Percentiles rank a stretch among this genome's conserved stretches.
Evolutionary conservation across 2,797 vertebrate genomes (phyloP).

Genomic region (Sebastes miniatus): DNA sequence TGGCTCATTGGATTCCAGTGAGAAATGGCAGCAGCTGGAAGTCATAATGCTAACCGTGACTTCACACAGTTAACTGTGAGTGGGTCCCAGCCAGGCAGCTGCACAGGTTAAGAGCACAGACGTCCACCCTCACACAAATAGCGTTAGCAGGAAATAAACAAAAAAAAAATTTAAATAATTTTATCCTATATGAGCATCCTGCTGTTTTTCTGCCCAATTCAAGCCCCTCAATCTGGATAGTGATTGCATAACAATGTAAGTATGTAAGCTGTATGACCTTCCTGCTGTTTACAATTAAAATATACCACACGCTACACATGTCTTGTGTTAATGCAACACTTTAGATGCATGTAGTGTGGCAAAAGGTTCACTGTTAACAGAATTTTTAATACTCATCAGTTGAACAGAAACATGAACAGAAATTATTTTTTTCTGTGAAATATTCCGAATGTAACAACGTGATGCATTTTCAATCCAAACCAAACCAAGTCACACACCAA

Average conservation of each 20-base stretch:
- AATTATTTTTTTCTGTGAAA: too few relatives aligned
- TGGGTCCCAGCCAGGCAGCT: neutral
- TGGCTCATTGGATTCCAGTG: neutral
- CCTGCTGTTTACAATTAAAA: neutral
- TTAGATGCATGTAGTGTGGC: neutral
- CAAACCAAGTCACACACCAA: neutral
- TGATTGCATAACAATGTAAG: neutral
- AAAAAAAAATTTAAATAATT: neutral
- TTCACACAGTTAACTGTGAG: neutral
- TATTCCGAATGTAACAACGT: neutral
- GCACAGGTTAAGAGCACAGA: neutral
- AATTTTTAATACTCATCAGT: neutral
- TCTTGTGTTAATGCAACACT: neutral
- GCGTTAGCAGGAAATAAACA: neutral
- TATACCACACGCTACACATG: neutral
- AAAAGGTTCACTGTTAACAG: neutral
- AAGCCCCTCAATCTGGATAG: neutral
- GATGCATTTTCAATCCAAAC: neutral
- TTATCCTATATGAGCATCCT: neutral
- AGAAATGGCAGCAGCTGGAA: neutral
- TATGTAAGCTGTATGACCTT: neutral
- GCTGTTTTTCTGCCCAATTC: neutral
- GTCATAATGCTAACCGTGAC: neutral
- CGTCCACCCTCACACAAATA: neutral
- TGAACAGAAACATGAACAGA: neutral